These are phyloP conservation scores for Euwallacea fornicatus DNA, from an alignment of 1,140 invertebrate genomes.

Conservation along the genomic window DNA sequence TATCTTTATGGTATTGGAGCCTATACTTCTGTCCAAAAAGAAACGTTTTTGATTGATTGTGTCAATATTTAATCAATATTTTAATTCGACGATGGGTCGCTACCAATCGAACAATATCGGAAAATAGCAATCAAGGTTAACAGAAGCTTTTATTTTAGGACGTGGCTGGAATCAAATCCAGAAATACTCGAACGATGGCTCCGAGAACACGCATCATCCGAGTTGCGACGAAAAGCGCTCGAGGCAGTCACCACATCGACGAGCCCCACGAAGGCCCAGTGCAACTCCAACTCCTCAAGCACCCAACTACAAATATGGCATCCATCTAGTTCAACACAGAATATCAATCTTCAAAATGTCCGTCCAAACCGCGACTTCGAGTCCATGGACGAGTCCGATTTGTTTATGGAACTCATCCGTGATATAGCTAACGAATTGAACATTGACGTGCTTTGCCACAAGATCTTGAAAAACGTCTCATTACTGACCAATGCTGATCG, in stretches of 20 bases:
- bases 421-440: slow-evolving; percentile 93
- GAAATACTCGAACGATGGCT: slow-evolving; percentile 70
- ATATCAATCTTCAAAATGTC: slow-evolving; percentile 59
- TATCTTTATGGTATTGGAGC: slow-evolving; percentile 7
- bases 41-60: slow-evolving; percentile 16
- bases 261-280: slow-evolving; percentile 15
- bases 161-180: slow-evolving; percentile 62
- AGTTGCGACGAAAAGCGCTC: slow-evolving; percentile 59
- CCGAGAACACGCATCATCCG: slow-evolving; percentile 67
- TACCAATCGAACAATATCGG: not conserved
- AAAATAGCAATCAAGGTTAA: slow-evolving; percentile 3
- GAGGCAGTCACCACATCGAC: slow-evolving; percentile 43
- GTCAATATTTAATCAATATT: slow-evolving; percentile 14
- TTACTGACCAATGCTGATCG: slow-evolving; percentile 84
- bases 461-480: slow-evolving; percentile 90
- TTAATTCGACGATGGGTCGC: not conserved
- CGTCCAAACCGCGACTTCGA: slow-evolving; percentile 47
- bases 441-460: slow-evolving; percentile 90
- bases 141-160: slow-evolving; percentile 30
- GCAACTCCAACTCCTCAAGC: slow-evolving; percentile 76
- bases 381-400: slow-evolving; percentile 68
- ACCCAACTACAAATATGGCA: slow-evolving; percentile 80
- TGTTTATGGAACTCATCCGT: slow-evolving; percentile 91
- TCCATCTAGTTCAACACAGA: slow-evolving; percentile 67
- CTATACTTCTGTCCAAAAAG: not conserved